Percentiles rank a stretch among this genome's conserved stretches.
Conservation (phyloP, 1,140 invertebrate genomes). For the Drosophila novamexicana region DNA sequence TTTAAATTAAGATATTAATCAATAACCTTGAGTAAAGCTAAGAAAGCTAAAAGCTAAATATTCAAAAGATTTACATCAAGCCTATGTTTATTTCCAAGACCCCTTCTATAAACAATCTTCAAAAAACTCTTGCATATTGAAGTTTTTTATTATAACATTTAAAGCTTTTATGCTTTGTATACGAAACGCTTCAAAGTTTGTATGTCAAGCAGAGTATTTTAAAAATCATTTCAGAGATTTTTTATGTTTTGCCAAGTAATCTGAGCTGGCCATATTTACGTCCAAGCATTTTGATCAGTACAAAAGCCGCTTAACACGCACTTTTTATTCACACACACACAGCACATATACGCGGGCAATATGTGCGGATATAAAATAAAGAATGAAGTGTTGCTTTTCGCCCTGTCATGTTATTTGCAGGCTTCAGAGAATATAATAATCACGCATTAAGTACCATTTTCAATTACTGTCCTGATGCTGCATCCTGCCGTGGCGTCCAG, state of each 20-base stretch:
- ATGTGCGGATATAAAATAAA: slow-evolving; percentile 46
- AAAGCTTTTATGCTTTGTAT: background rate
- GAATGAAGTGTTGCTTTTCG: slow-evolving; percentile 46
- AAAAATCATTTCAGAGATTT: slow-evolving; percentile 29
- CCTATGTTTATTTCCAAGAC: too few relatives aligned
- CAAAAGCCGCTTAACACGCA: slow-evolving; percentile 72
- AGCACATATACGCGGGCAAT: slow-evolving; percentile 25
- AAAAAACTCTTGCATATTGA: too few relatives aligned
- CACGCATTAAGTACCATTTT: slow-evolving; percentile 79
- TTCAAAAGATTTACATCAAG: too few relatives aligned
- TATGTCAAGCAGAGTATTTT: slow-evolving; percentile 10
- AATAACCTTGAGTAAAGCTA: too few relatives aligned
- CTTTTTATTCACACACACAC: slow-evolving; percentile 51
- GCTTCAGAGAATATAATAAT: slow-evolving; percentile 71
- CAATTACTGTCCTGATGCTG: slow-evolving; percentile 65
- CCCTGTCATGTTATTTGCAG: slow-evolving; percentile 59
- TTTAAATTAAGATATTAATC: too few relatives aligned
- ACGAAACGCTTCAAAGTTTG: slow-evolving; percentile 24
- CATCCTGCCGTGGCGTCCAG: slow-evolving; percentile 19
- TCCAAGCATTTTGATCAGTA: slow-evolving; percentile 43
- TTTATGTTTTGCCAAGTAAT: slow-evolving; percentile 25
- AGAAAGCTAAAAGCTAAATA: too few relatives aligned
- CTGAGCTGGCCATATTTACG: slow-evolving; percentile 29
- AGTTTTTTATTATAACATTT: too few relatives aligned
- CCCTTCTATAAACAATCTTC: too few relatives aligned